These are phyloP conservation scores for Zonitis immaculata DNA, from an alignment of 2,888 invertebrate species.

Conservation along the genomic window DNA sequence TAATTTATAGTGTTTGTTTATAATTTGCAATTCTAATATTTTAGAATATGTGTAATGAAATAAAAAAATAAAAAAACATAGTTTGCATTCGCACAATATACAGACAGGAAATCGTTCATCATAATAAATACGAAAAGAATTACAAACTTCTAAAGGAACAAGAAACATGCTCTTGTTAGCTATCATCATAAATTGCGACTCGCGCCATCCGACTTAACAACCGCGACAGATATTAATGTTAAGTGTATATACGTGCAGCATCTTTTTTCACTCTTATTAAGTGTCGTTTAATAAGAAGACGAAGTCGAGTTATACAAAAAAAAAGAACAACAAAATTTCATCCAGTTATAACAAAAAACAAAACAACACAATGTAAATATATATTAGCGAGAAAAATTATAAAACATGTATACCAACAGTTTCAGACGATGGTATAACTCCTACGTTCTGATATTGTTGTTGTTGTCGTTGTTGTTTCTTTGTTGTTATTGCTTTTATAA, in stretches of 20 bases:
- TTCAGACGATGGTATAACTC: background rate
- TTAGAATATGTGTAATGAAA: background rate
- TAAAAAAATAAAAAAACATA: constrained; percentile 6
- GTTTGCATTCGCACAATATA: constrained; percentile 14
- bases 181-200: constrained; percentile 37
- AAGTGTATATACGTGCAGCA: constrained; percentile 23
- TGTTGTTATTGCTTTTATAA: no score
- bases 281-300: constrained; percentile 23
- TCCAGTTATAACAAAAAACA: background rate
- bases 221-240: constrained; percentile 36
- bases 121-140: constrained; percentile 31
- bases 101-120: constrained; percentile 23
- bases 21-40: constrained; percentile 20
- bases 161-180: constrained; percentile 38
- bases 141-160: constrained; percentile 31
- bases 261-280: constrained; percentile 22
- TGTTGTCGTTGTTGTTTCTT: background rate
- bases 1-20: no score
- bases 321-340: background rate
- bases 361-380: background rate
- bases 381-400: background rate
- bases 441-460: background rate
- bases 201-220: constrained; percentile 32
- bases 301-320: background rate
- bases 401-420: background rate